Evolutionary conservation across 2,113 vertebrate genomes (phyloP), one percentile per base, ranked within the genome.

Genomic region (Barbus barbus): DNA sequence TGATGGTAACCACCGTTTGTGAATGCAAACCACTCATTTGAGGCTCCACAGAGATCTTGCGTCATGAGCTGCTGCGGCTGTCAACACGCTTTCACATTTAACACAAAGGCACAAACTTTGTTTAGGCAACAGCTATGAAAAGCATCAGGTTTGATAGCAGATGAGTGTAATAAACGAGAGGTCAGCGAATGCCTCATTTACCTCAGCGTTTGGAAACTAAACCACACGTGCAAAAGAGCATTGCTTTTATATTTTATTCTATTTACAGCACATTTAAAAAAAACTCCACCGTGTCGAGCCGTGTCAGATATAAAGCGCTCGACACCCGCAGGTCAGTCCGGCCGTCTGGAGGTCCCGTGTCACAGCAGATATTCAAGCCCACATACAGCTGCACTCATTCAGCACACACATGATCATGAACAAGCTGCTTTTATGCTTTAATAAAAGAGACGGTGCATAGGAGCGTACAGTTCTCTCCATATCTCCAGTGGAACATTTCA

Each of bases 171-270:
- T 41, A 56, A 56, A 22, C 2, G 18, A 56, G 51, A 56, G 20
- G 38, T 56, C 51, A 56, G 20, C 20, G 20, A 56, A 20, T 0
- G 48, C 48, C 48, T 51, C 16, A 51, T 51, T 51, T 18, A 51
- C 16, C 16, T 56, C 51, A 7, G 51, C 18, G 18, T 36, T 9
- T 36, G 4, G 4, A 11, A 36, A 18, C 14, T 20, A 9, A 36
- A 38, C 18, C 33, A 38, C 65, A 36, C 9, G 12, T 13, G 69
- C 69, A 46, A 8, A 44, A 73, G 38, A 46, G 8, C 12, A 82
- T 24, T 18, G 24, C 92, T 93, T 94, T 93, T 93, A 94, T 92
- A 94, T 93, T 94, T 95, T 95, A 95, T 95, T 95, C 92, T 94
- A 94, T 93, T 85, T 94, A 95, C 93, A 94, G 91, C 90, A 94